Conservation (phyloP, 1,140 invertebrate genomes). For the Aphaenogaster ashmeadi region DNA sequence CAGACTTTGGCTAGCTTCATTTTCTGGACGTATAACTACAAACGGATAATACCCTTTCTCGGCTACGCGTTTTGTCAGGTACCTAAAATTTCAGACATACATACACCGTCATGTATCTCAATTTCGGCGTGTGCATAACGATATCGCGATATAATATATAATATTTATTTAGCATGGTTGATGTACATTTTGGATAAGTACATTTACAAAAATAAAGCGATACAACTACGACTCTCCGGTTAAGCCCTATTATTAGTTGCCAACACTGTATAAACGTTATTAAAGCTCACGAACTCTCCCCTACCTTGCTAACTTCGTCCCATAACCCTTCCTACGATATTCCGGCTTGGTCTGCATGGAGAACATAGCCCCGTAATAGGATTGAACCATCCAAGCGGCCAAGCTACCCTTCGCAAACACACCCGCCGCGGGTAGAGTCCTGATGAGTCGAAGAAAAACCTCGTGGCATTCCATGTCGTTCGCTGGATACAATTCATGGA, state of each 20-base stretch:
- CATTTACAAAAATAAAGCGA: background rate
- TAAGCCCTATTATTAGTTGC: background rate
- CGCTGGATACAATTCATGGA: slow-evolving; percentile 94
- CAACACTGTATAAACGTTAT: background rate
- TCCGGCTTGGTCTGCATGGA: slow-evolving; percentile 96
- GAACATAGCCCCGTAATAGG: slow-evolving; percentile 96
- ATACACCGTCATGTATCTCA: background rate
- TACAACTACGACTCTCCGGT: background rate
- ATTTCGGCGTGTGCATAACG: background rate
- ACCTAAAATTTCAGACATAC: slow-evolving; percentile 76
- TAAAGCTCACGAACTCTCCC: background rate
- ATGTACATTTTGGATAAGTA: background rate
- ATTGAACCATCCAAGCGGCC: slow-evolving; percentile 95
- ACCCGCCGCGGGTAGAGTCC: slow-evolving; percentile 92
- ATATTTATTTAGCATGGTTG: background rate
- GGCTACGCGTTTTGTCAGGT: slow-evolving; percentile 90
- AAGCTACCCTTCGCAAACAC: slow-evolving; percentile 91
- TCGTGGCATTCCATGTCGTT: slow-evolving; percentile 94
- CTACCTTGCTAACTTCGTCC: slow-evolving; percentile 85
- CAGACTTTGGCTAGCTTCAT: slow-evolving; percentile 93
- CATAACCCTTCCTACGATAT: slow-evolving; percentile 92
- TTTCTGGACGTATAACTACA: slow-evolving; percentile 95
- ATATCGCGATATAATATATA: background rate
- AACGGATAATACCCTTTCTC: slow-evolving; percentile 93
- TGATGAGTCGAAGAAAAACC: slow-evolving; percentile 93